A percentile compares a stretch with the other conserved stretches of the same genome.
Evolutionary conservation across 2,888 invertebrate species (phyloP).

Genomic region (Cheilosia impressa): DNA sequence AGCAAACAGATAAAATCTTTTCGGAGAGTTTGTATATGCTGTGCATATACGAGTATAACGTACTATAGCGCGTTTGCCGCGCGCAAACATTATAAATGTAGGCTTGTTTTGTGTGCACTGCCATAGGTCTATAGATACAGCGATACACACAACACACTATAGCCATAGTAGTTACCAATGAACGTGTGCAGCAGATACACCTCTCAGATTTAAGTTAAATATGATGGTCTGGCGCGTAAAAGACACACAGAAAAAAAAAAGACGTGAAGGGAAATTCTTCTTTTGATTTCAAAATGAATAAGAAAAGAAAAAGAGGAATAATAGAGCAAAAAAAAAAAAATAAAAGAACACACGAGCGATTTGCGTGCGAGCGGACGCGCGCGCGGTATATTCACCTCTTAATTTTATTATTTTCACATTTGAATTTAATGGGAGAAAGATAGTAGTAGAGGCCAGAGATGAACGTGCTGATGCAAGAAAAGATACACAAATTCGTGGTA

Average conservation of each 20-base stretch:
- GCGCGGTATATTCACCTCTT: slow-evolving; percentile 61
- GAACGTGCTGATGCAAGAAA: slow-evolving; percentile 34
- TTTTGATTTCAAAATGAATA: slow-evolving; percentile 64
- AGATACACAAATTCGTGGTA: slow-evolving; percentile 32
- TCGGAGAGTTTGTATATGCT: slow-evolving; percentile 57
- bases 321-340: slow-evolving; percentile 46
- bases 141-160: slow-evolving; percentile 32
- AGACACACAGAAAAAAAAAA: slow-evolving; percentile 4
- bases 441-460: slow-evolving; percentile 33
- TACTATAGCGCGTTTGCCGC: slow-evolving; percentile 52
- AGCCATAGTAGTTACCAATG: slow-evolving; percentile 21
- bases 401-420: slow-evolving; percentile 70
- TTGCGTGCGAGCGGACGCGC: neutral
- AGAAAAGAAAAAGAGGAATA: slow-evolving; percentile 38
- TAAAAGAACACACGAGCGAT: slow-evolving; percentile 22
- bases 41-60: slow-evolving; percentile 23
- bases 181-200: slow-evolving; percentile 71
- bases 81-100: slow-evolving; percentile 35
- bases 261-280: neutral
- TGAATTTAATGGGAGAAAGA: slow-evolving; percentile 62
- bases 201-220: slow-evolving; percentile 50
- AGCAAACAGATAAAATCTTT: slow-evolving; percentile 73
- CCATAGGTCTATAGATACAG: slow-evolving; percentile 39
- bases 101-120: slow-evolving; percentile 46
- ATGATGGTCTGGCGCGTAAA: slow-evolving; percentile 66